Evolutionary conservation across 2,888 invertebrate species (phyloP).

Genomic region (Dynastes grantii): DNA sequence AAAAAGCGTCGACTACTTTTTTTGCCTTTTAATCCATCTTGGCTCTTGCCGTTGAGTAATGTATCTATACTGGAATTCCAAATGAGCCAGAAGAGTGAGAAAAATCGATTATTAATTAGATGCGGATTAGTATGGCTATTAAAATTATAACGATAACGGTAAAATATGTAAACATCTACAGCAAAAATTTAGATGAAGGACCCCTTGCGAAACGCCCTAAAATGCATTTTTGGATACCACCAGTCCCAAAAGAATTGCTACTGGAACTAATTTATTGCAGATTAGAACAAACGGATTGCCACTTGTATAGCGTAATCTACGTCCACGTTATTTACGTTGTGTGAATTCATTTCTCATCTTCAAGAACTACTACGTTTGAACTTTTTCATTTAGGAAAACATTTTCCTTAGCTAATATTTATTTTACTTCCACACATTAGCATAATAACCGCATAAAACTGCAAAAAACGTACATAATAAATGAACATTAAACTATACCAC

Average conservation of each 20-base stretch:
- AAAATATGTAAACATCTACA: constrained; percentile 8
- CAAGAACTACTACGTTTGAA: background rate
- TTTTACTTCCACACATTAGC: background rate
- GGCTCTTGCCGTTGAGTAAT: constrained; percentile 25
- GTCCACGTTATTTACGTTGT: constrained; percentile 28
- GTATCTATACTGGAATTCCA: constrained; percentile 28
- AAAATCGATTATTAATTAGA: constrained; percentile 41
- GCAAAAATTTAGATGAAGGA: constrained; percentile 34
- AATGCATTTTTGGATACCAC: constrained; percentile 30
- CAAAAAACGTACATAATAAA: background rate
- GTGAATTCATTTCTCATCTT: constrained; percentile 26
- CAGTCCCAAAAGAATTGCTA: constrained; percentile 7
- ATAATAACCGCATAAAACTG: background rate
- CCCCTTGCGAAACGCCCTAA: constrained; percentile 23
- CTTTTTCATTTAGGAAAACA: background rate
- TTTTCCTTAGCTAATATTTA: background rate
- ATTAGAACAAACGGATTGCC: constrained; percentile 27
- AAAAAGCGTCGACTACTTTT: constrained; percentile 21
- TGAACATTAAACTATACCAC: background rate
- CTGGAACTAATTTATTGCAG: constrained; percentile 41
- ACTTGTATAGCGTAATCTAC: constrained; percentile 17
- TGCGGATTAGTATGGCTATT: constrained; percentile 7
- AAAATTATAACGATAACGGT: constrained; percentile 44
- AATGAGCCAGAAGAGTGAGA: constrained; percentile 9
- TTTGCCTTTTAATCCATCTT: constrained; percentile 25